Percentiles rank a stretch among this genome's conserved stretches.
Conservation (phyloP, 2,797 vertebrate species). For the Melopsittacus undulatus region DNA sequence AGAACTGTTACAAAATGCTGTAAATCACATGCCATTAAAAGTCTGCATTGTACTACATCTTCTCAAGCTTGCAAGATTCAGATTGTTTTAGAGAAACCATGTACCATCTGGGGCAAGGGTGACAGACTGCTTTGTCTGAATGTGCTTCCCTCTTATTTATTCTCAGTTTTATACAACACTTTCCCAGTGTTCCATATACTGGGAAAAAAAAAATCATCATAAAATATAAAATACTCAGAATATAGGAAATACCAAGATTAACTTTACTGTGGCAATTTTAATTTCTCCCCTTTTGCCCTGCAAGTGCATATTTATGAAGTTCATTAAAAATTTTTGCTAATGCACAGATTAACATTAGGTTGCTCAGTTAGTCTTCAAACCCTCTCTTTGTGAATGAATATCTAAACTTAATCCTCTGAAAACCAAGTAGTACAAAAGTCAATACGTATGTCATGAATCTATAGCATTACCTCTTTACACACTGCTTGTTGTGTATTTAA, state of each 20-base stretch:
- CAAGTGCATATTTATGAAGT: neutral
- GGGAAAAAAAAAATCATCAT: slow-evolving; percentile 37
- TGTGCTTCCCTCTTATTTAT: slow-evolving; percentile 18
- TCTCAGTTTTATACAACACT: slow-evolving; percentile 16
- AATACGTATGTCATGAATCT: neutral
- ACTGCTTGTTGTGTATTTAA: slow-evolving; percentile 4
- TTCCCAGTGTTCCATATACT: neutral
- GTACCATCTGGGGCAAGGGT: slow-evolving; percentile 4
- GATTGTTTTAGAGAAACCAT: neutral
- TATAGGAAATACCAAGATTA: neutral
- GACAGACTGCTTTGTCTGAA: slow-evolving; percentile 42
- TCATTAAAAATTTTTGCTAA: slow-evolving; percentile 12
- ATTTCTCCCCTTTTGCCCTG: neutral
- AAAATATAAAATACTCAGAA: neutral
- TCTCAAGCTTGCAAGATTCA: neutral
- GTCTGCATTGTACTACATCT: neutral
- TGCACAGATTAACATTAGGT: neutral
- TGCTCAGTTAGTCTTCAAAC: neutral
- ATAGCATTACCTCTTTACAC: neutral
- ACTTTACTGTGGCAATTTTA: neutral
- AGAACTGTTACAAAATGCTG: neutral
- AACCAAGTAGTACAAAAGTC: slow-evolving; percentile 30
- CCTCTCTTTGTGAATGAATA: neutral
- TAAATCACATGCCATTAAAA: slow-evolving; percentile 3
- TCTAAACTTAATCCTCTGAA: slow-evolving; percentile 43